Evolutionary conservation across 2,888 invertebrate genomes (phyloP).

Genomic region (Cryptus armator): DNA sequence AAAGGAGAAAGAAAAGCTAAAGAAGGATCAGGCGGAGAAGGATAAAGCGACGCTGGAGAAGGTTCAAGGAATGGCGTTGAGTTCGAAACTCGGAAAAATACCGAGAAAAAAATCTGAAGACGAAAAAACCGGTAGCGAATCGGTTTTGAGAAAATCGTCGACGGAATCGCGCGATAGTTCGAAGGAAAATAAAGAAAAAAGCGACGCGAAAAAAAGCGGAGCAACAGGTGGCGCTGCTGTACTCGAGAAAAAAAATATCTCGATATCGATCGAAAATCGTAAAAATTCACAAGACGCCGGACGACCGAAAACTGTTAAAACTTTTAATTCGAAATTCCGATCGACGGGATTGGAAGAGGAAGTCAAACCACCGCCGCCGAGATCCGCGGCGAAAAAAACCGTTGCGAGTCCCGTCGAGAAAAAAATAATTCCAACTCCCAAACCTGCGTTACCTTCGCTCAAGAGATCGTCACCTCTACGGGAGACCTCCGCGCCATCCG

Average conservation of each 20-base stretch:
- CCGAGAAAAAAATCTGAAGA: slow-evolving; percentile 89
- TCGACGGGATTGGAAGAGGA: slow-evolving; percentile 96
- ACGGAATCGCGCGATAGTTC: slow-evolving; percentile 82
- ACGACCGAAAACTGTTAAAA: slow-evolving; percentile 96
- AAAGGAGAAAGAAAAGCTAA: slow-evolving; percentile 85
- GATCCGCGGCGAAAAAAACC: slow-evolving; percentile 89
- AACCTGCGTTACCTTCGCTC: slow-evolving; percentile 85
- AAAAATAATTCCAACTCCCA: slow-evolving; percentile 79
- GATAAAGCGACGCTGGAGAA: slow-evolving; percentile 90
- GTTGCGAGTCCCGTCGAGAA: slow-evolving; percentile 78
- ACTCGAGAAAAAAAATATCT: slow-evolving; percentile 89
- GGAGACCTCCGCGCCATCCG: slow-evolving; percentile 86
- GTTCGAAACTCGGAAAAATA: slow-evolving; percentile 91
- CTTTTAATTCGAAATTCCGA: slow-evolving; percentile 95
- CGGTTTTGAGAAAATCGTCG: slow-evolving; percentile 76
- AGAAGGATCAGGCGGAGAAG: slow-evolving; percentile 88
- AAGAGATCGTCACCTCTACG: slow-evolving; percentile 85
- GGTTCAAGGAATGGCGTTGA: slow-evolving; percentile 89
- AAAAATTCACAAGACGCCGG: slow-evolving; percentile 88
- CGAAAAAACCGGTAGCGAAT: slow-evolving; percentile 79
- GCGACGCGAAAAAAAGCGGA: slow-evolving; percentile 79
- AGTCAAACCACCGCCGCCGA: slow-evolving; percentile 93
- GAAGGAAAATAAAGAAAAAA: slow-evolving; percentile 83
- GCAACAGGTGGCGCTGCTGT: slow-evolving; percentile 56
- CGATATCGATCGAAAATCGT: slow-evolving; percentile 93